Evolutionary conservation across 2,113 vertebrate species (phyloP).

Genomic region (Labeo rohita): DNA sequence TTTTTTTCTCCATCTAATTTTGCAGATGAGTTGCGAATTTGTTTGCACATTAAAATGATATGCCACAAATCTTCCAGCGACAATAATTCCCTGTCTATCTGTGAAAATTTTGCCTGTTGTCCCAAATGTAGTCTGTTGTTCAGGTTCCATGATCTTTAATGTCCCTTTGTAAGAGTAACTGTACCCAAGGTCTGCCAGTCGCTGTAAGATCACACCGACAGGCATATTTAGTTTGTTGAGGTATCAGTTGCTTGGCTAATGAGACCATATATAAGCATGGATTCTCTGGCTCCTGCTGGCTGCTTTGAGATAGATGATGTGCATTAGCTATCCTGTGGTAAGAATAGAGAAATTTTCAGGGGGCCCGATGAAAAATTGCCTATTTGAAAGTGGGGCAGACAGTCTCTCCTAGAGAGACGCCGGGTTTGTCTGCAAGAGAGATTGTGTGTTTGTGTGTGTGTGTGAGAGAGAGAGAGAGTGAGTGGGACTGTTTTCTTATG

Average conservation of each 20-base stretch:
- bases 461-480: neutral
- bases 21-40: neutral
- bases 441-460: constrained; percentile 18
- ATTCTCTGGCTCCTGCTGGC: constrained; percentile 38
- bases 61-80: neutral
- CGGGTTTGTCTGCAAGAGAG: constrained; percentile 30
- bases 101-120: neutral
- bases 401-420: constrained; percentile 48
- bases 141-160: neutral
- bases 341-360: constrained; percentile 53
- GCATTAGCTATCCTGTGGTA: constrained; percentile 49
- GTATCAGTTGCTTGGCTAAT: constrained; percentile 42
- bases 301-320: constrained; percentile 54
- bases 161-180: neutral
- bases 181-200: neutral
- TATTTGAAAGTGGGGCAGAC: constrained; percentile 56
- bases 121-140: neutral
- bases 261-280: constrained; percentile 44
- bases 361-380: constrained; percentile 57
- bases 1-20: neutral
- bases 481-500: constrained; percentile 17
- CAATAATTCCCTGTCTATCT: neutral
- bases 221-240: constrained; percentile 21
- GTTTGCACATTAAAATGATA: neutral
- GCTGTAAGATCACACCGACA: constrained; percentile 24